Evolutionary conservation across 1,140 invertebrate genomes (phyloP), one percentile per base, ranked within the genome.

Genomic region (Philopotamus ludificatus): DNA sequence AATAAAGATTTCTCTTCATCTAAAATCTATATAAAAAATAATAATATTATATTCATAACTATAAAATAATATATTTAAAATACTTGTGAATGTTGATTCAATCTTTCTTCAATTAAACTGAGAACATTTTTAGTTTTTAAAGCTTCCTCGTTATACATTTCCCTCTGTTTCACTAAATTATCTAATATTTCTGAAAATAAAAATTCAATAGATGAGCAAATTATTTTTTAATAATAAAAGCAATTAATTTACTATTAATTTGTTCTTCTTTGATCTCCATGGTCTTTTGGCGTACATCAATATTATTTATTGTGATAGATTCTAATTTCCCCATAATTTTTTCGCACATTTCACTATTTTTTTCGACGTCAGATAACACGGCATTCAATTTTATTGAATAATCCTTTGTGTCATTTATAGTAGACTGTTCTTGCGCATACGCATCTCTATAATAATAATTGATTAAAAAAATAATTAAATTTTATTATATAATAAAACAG

Each of bases 1-100:
- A 81, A 63, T 15, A 67, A 54, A 12, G 71, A 60, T 22, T 75
- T 73, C 67, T 80, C 77, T 70, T 80, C 79, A 70, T 80, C 77
- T 18, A 81, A 74, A 71, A 75, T 74, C 79, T 81, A 23, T 10
- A 63, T 49, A 34, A 58, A 1, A n/a, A 51, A 21, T 41, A 23
- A 39, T 3, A 25, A 2, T 2, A 61, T 15, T 49, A 47, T 18
- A 25, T 58, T 18, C 22, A 39, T 58, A 3, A 7, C n/a, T n/a
- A n/a, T n/a, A n/a, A 28, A 34, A 21, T 1, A 54, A 28, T 15
- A 8, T n/a, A 54, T 54, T 21, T 50, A 8, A 47, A 47, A 28
- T 61, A 67, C 68, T 26, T 54, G 22, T n/a, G 25, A 60, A 60
- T 70, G 64, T 55, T 70, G 68, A 26, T 76, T 78, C 8, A 80